phyloP scores from a whole-genome alignment of 2,113 vertebrate species.

The Alethe castanea region DNA sequence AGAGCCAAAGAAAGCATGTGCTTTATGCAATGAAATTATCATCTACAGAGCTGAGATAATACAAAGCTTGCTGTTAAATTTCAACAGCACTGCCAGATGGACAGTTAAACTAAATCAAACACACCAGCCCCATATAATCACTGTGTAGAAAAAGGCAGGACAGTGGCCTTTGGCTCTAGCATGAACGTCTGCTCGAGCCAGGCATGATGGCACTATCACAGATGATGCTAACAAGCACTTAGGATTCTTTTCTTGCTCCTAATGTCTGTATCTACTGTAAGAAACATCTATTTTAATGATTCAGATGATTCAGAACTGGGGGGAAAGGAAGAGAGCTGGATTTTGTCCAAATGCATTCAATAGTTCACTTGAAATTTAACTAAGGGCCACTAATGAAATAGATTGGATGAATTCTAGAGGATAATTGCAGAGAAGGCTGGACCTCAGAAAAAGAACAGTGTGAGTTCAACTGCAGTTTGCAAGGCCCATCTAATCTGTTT shows the following conservation, averaged over 20 bases:
- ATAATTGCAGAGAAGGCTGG: not conserved
- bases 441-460: not conserved
- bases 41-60: not conserved
- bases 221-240: slow-evolving; percentile 7
- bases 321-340: not conserved
- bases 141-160: not conserved
- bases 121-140: not conserved
- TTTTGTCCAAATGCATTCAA: slow-evolving; percentile 25
- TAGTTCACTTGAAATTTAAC: slow-evolving; percentile 14
- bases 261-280: not conserved
- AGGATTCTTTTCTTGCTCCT: not conserved
- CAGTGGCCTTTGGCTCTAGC: not conserved
- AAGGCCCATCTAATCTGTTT: not conserved
- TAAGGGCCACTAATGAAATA: slow-evolving; percentile 36
- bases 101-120: slow-evolving; percentile 20
- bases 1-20: slow-evolving; percentile 23
- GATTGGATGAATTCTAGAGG: not conserved
- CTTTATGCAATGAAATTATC: not conserved
- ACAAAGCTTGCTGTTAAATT: slow-evolving; percentile 27
- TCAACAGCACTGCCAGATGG: slow-evolving; percentile 26
- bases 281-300: slow-evolving; percentile 31
- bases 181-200: not conserved
- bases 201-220: not conserved
- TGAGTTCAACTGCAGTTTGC: not conserved
- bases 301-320: not conserved